Conservation (phyloP, 2,797 vertebrate species). For the Malacoctenus gilli region DNA sequence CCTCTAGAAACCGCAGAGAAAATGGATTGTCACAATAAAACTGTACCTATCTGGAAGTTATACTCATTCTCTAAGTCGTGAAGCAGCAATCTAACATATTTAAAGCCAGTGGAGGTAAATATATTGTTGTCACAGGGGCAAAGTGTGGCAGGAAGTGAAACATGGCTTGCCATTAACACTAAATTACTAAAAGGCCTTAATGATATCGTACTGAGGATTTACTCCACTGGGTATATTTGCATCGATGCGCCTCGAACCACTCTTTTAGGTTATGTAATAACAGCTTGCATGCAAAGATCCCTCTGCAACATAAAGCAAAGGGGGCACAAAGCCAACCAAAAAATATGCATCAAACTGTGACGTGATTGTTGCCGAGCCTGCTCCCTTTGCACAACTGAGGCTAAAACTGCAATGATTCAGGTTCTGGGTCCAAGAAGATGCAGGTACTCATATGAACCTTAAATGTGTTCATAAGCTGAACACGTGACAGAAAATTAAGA, state of each 20-base stretch:
- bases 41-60: slow-evolving; percentile 39
- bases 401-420: too few relatives aligned
- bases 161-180: slow-evolving; percentile 37
- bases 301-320: slow-evolving; percentile 9
- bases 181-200: slow-evolving; percentile 54
- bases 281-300: not conserved
- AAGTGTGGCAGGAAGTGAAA: slow-evolving; percentile 44
- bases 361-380: too few relatives aligned
- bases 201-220: slow-evolving; percentile 27
- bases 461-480: slow-evolving; percentile 23
- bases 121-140: slow-evolving; percentile 38
- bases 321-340: slow-evolving; percentile 3
- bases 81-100: slow-evolving; percentile 50
- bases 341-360: not conserved
- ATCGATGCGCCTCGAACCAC: not conserved
- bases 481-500: slow-evolving; percentile 7
- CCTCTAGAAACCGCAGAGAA: slow-evolving; percentile 32
- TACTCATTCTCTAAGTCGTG: slow-evolving; percentile 33
- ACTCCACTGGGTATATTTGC: slow-evolving; percentile 4
- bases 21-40: slow-evolving; percentile 59
- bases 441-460: slow-evolving; percentile 26
- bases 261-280: slow-evolving; percentile 2
- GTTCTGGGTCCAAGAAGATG: too few relatives aligned
- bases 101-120: slow-evolving; percentile 41
- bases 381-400: too few relatives aligned